A percentile compares a stretch with the other conserved stretches of the same genome.
Conservation (phyloP, 2,113 vertebrate species). For the Salminus brasiliensis region DNA sequence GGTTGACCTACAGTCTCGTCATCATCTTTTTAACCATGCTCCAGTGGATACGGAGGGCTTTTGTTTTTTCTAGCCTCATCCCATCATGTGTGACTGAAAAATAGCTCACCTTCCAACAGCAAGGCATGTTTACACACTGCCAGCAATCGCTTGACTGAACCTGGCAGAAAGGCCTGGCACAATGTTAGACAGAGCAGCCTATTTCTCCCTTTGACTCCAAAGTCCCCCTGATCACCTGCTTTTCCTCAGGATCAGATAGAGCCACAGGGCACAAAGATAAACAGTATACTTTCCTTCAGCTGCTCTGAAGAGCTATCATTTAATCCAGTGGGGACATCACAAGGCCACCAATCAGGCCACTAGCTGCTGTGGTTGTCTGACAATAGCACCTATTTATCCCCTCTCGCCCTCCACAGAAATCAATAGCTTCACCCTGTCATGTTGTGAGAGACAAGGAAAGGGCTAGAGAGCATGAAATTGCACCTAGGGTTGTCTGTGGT, state of each 20-base stretch:
- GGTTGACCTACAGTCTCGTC: not conserved
- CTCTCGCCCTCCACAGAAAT: constrained; percentile 57
- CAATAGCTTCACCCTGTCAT: constrained; percentile 63
- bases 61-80: constrained; percentile 3
- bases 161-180: constrained; percentile 13
- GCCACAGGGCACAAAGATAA: constrained; percentile 41
- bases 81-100: constrained; percentile 17
- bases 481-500: constrained; percentile 58
- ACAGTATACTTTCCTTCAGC: constrained; percentile 37
- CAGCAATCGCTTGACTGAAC: constrained; percentile 24
- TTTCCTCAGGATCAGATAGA: constrained; percentile 44
- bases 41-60: not conserved
- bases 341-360: constrained; percentile 46
- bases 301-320: constrained; percentile 47
- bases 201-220: constrained; percentile 35
- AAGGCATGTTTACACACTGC: constrained; percentile 38
- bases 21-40: constrained; percentile 22
- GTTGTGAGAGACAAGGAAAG: constrained; percentile 62
- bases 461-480: constrained; percentile 69
- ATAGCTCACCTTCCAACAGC: constrained; percentile 31
- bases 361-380: constrained; percentile 16
- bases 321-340: constrained; percentile 54
- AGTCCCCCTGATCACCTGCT: constrained; percentile 41
- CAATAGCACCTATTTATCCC: constrained; percentile 31
- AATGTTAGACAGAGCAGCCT: constrained; percentile 26